Percentiles rank a stretch among this genome's conserved stretches.
Conservation (phyloP, 2,888 invertebrate genomes). For the Tridacna crocea region DNA sequence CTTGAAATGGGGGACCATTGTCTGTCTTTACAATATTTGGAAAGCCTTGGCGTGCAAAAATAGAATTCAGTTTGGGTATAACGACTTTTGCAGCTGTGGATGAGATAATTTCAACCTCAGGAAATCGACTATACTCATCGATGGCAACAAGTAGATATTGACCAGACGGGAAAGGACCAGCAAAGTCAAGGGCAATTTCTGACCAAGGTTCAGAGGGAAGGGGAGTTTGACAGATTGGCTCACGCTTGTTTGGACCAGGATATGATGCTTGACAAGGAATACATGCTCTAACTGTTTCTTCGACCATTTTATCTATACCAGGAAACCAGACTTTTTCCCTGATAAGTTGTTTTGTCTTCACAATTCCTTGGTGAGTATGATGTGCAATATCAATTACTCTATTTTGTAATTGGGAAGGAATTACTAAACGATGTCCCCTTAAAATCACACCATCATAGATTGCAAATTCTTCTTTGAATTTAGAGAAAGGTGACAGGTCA, state of each 20-base stretch:
- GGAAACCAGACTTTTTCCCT: constrained; percentile 70
- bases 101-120: constrained; percentile 32
- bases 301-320: constrained; percentile 59
- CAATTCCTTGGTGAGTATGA: constrained; percentile 41
- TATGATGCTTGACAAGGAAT: constrained; percentile 54
- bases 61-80: constrained; percentile 27
- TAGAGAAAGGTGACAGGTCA: neutral
- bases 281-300: constrained; percentile 46
- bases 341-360: constrained; percentile 41
- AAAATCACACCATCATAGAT: constrained; percentile 42
- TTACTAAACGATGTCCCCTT: constrained; percentile 45
- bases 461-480: constrained; percentile 35
- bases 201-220: constrained; percentile 36
- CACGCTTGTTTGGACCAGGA: constrained; percentile 30
- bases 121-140: constrained; percentile 42
- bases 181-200: constrained; percentile 37
- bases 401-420: constrained; percentile 34
- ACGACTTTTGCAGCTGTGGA: constrained; percentile 38
- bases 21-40: constrained; percentile 42
- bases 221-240: constrained; percentile 35
- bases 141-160: constrained; percentile 38
- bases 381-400: constrained; percentile 42
- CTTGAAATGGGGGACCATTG: constrained; percentile 61
- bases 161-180: constrained; percentile 32
- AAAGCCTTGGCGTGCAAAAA: constrained; percentile 46